phyloP scores from a whole-genome alignment of 23 tunicate species.

The Botrylloides violaceus region DNA sequence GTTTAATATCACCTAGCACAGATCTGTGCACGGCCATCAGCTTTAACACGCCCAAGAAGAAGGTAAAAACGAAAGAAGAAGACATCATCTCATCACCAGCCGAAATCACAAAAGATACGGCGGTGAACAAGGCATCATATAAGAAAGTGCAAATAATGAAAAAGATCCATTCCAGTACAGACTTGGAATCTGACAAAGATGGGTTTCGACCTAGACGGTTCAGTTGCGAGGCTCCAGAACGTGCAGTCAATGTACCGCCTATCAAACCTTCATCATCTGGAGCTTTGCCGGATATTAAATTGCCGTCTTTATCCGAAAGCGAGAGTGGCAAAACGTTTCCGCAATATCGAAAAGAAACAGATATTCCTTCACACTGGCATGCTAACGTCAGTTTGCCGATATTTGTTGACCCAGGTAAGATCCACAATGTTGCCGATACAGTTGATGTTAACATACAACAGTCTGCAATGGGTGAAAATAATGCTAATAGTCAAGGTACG shows the following conservation, averaged over 20 bases:
- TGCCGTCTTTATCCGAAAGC: background rate
- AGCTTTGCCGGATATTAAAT: conserved; percentile 22
- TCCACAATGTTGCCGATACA: no score
- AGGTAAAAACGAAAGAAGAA: background rate
- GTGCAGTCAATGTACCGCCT: conserved; percentile 49
- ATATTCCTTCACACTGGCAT: conserved; percentile 26
- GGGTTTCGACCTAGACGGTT: conserved; percentile 45
- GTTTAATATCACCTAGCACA: conserved; percentile 63
- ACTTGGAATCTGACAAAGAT: background rate
- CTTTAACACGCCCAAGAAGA: conserved; percentile 19
- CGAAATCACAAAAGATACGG: no score
- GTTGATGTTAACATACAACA: no score
- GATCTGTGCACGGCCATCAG: conserved; percentile 69
- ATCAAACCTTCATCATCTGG: conserved; percentile 50
- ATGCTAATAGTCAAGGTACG: no score
- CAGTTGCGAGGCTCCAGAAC: conserved; percentile 69
- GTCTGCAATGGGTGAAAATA: no score
- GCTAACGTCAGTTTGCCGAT: background rate
- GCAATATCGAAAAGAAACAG: conserved; percentile 10
- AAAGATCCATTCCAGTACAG: background rate
- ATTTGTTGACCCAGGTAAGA: no score
- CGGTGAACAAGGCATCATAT: background rate
- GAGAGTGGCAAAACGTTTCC: background rate
- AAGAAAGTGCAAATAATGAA: background rate
- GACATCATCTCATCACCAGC: background rate